These are phyloP conservation scores for Sarotherodon lohbergeri DNA, from an alignment of 2,113 vertebrate genomes.

Conservation along the genomic window DNA sequence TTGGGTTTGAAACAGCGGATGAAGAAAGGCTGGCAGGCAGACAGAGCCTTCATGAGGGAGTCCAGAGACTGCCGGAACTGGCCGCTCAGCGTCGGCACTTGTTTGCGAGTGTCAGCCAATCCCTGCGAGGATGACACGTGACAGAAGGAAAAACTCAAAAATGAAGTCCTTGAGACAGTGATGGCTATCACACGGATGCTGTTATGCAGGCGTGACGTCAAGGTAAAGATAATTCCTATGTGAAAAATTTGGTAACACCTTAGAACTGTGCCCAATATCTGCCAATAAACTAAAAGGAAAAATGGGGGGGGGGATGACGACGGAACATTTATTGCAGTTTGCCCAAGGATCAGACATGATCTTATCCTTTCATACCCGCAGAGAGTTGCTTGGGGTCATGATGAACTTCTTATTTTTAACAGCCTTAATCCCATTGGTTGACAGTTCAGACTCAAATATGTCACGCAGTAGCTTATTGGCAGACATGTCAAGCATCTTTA, in stretches of 20 bases:
- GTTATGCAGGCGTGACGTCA: neutral
- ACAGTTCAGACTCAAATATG: constrained; percentile 77
- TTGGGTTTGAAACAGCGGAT: constrained; percentile 97
- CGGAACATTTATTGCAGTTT: neutral
- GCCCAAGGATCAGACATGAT: neutral
- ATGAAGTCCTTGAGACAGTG: neutral
- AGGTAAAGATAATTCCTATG: neutral
- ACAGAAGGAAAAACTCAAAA: neutral
- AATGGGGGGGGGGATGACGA: no score
- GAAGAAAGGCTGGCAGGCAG: constrained; percentile 87
- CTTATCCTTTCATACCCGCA: constrained; percentile 38
- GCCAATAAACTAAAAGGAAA: neutral
- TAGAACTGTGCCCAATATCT: neutral
- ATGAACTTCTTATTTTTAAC: constrained; percentile 46
- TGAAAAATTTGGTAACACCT: neutral
- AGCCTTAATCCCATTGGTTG: constrained; percentile 29
- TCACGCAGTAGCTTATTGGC: constrained; percentile 81
- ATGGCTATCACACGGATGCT: neutral
- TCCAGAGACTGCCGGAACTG: constrained; percentile 96
- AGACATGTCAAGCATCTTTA: constrained; percentile 78
- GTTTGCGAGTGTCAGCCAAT: constrained; percentile 71
- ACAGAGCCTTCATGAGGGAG: constrained; percentile 88
- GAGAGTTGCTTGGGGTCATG: constrained; percentile 48
- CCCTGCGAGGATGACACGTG: neutral
- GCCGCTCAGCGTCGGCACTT: constrained; percentile 77